Percentiles rank a stretch among this genome's conserved stretches.
phyloP scores from a whole-genome alignment of 2,113 vertebrate species.

The Corapipo altera region DNA sequence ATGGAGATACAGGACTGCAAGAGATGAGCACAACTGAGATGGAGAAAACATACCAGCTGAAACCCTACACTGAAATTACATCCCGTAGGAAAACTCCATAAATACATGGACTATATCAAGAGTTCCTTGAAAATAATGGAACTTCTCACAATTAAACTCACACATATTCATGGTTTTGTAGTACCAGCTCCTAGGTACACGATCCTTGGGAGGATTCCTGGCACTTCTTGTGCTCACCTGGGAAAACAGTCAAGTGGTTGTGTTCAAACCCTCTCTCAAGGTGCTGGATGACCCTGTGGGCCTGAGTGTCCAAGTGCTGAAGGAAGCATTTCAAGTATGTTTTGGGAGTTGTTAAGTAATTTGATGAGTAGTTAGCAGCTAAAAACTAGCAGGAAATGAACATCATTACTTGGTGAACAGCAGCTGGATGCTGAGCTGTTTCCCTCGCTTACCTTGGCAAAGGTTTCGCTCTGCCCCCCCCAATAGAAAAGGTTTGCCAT shows the following conservation, averaged over 20 bases:
- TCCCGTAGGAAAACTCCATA: background rate
- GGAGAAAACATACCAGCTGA: background rate
- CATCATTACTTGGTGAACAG: background rate
- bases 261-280: background rate
- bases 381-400: background rate
- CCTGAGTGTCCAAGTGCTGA: background rate
- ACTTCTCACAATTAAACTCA: background rate
- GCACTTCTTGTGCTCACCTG: background rate
- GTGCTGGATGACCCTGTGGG: background rate
- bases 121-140: background rate
- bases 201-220: fast-evolving
- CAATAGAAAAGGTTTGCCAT: background rate
- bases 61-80: background rate
- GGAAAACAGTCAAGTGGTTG: background rate
- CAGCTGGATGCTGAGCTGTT: background rate
- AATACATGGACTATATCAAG: background rate
- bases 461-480: background rate
- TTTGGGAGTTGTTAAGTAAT: background rate
- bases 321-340: background rate
- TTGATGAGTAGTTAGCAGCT: background rate
- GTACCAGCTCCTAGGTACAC: background rate
- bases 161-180: fast-evolving
- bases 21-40: background rate
- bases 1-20: background rate
- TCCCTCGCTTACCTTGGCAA: background rate